phyloP scores from a whole-genome alignment of 2,113 vertebrate genomes.

The Chloropsis hardwickii region DNA sequence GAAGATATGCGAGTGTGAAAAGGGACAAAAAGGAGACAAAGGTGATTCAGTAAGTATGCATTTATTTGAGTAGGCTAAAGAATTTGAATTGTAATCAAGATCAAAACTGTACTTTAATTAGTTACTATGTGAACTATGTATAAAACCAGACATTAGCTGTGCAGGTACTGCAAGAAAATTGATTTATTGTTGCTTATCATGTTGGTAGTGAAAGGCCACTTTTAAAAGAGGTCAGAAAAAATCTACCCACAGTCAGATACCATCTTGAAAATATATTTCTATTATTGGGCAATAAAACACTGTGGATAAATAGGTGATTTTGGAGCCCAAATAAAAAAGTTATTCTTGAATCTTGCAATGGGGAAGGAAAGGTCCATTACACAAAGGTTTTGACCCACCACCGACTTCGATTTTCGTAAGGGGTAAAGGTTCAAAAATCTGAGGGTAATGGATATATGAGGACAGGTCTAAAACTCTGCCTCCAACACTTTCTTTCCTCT shows the following conservation, averaged over 20 bases:
- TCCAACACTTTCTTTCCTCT: neutral
- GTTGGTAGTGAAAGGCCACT: neutral
- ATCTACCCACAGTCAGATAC: neutral
- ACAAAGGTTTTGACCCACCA: neutral
- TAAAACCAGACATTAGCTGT: neutral
- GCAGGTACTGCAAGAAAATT: neutral
- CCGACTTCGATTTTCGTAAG: neutral
- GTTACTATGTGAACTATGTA: neutral
- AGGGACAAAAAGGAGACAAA: constrained; percentile 76
- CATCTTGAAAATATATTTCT: neutral
- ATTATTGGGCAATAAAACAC: neutral
- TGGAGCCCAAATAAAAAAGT: neutral
- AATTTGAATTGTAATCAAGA: neutral
- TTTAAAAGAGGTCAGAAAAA: neutral
- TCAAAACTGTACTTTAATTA: neutral
- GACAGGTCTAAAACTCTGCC: neutral
- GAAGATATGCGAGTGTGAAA: constrained; percentile 79
- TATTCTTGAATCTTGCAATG: neutral
- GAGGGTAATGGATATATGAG: neutral
- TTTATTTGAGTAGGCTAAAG: neutral
- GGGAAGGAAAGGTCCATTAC: neutral
- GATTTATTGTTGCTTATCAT: neutral
- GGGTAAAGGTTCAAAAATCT: neutral
- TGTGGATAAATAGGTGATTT: neutral
- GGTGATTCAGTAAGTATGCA: constrained; percentile 80